phyloP scores from a whole-genome alignment of 2,113 vertebrate species.

The Solea solea region DNA sequence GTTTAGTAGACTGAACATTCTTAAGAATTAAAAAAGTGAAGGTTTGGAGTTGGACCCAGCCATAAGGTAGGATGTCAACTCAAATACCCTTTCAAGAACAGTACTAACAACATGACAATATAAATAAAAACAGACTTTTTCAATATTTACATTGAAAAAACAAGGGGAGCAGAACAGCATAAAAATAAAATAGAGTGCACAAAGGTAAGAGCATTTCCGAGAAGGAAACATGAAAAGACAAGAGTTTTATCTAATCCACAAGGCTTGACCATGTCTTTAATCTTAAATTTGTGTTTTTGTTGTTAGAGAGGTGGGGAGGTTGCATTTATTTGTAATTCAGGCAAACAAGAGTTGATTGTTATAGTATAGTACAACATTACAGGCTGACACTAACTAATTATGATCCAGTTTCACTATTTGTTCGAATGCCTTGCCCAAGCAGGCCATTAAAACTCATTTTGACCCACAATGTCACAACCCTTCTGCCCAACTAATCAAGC shows the following conservation, averaged over 20 bases:
- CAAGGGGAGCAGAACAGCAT: not conserved
- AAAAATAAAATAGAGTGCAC: not conserved
- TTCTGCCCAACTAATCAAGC: constrained; percentile 43
- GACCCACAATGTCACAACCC: constrained; percentile 31
- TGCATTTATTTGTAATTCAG: not conserved
- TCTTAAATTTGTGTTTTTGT: not conserved
- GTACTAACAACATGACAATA: no score
- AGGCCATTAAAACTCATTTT: constrained; percentile 33
- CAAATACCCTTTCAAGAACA: no score
- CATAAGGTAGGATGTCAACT: no score
- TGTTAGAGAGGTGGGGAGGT: not conserved
- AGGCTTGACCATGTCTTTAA: not conserved
- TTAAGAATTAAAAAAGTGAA: no score
- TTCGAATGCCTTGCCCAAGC: constrained; percentile 27
- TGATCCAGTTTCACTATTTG: not conserved
- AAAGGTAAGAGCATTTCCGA: no score
- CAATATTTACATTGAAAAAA: no score
- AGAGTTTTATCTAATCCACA: no score
- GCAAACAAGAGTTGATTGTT: not conserved
- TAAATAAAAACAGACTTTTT: no score
- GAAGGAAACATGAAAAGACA: no score
- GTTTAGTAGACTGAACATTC: no score
- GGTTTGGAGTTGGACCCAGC: no score
- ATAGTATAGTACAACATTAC: not conserved
- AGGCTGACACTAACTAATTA: not conserved